Conservation (phyloP, 2,888 invertebrate species). For the Catocala fraxini region DNA sequence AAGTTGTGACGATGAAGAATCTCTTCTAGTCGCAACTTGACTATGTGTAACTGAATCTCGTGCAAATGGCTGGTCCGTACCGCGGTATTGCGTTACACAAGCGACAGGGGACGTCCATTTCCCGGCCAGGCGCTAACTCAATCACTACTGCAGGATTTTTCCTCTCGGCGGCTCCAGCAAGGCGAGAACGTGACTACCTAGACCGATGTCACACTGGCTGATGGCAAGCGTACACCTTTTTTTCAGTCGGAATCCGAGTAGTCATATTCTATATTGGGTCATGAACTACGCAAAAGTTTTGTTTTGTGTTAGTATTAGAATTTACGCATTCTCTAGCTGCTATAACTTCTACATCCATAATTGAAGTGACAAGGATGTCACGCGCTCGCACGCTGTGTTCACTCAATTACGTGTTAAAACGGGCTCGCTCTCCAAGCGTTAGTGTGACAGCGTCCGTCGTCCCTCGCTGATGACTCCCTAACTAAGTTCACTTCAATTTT, state of each 20-base stretch:
- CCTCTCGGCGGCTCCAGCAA: conserved; percentile 53
- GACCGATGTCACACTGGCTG: too few species aligned
- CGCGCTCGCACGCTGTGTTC: background rate
- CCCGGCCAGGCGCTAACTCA: conserved; percentile 75
- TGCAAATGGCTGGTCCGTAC: conserved; percentile 68
- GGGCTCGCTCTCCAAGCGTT: background rate
- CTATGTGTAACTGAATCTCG: conserved; percentile 67
- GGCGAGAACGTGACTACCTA: conserved; percentile 16
- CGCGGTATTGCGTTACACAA: conserved; percentile 77
- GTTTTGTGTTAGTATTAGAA: too few species aligned
- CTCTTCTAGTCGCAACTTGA: conserved; percentile 32
- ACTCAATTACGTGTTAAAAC: background rate
- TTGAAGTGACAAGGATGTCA: background rate
- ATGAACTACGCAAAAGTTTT: too few species aligned
- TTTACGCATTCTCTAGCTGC: too few species aligned
- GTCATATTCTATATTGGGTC: too few species aligned
- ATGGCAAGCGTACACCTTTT: too few species aligned
- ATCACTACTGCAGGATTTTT: conserved; percentile 77
- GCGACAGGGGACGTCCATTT: conserved; percentile 77
- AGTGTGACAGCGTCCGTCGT: conserved; percentile 10
- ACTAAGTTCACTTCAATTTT: conserved; percentile 62
- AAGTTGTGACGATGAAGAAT: background rate
- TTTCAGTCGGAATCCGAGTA: too few species aligned
- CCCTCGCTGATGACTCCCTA: conserved; percentile 59
- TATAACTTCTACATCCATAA: too few species aligned